A percentile compares a stretch with the other conserved stretches of the same genome.
Conservation (phyloP, 2,113 vertebrate species). For the Elgaria multicarinata region DNA sequence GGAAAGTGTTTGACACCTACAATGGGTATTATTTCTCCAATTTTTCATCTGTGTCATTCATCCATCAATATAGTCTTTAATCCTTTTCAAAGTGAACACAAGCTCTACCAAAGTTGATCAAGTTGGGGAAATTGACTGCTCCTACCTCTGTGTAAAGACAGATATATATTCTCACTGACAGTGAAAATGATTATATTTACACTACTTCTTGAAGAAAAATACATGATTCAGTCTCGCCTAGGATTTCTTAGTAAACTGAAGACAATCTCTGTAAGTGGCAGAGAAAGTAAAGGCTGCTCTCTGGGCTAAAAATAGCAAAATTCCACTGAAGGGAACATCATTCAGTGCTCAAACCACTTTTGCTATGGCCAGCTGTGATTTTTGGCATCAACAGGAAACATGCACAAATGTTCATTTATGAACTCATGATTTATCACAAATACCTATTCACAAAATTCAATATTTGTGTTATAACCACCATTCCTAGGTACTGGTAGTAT, state of each 20-base stretch:
- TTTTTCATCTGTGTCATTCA: constrained; percentile 3
- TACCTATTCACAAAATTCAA: constrained; percentile 1
- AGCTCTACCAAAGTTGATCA: background rate
- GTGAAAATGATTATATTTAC: background rate
- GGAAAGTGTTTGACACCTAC: background rate
- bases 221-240: constrained; percentile 37
- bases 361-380: background rate
- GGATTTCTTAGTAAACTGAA: constrained; percentile 15
- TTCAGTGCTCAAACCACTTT: constrained; percentile 13
- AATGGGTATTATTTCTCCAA: background rate
- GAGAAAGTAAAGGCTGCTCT: constrained; percentile 18
- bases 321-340: background rate
- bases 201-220: constrained; percentile 24
- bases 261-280: background rate
- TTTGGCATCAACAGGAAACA: background rate
- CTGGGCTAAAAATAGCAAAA: constrained; percentile 37
- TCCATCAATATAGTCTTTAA: constrained; percentile 1
- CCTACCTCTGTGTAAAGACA: background rate
- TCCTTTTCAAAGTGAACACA: constrained; percentile 19
- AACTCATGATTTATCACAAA: background rate
- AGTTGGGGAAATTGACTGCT: background rate
- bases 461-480: background rate
- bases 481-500: background rate
- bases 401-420: background rate
- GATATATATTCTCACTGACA: background rate